Evolutionary conservation across 2,797 vertebrate species (phyloP).

Genomic region (Xiphophorus birchmanni): DNA sequence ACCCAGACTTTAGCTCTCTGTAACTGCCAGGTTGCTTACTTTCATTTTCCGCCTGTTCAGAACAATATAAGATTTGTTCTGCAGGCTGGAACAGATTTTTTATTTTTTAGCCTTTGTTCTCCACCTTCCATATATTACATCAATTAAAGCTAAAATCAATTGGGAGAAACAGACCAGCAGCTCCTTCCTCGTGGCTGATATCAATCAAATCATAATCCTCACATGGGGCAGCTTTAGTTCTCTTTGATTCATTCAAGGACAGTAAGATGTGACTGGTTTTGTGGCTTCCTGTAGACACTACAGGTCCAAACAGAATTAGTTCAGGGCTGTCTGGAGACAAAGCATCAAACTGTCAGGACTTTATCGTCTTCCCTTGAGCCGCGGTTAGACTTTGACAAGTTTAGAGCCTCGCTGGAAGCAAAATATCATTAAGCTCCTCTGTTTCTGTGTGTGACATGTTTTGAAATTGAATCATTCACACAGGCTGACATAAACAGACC

Average conservation of each 20-base stretch:
- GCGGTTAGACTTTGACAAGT: conserved; percentile 21
- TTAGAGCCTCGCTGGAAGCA: not conserved
- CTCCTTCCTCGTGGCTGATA: not conserved
- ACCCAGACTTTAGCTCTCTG: not conserved
- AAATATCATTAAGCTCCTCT: conserved; percentile 22
- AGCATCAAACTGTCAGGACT: conserved; percentile 16
- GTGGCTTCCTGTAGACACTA: conserved; percentile 16
- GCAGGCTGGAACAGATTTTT: not conserved
- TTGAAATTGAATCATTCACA: conserved; percentile 46
- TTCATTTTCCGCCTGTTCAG: not conserved
- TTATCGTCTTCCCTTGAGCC: conserved; percentile 12
- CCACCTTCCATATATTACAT: not conserved
- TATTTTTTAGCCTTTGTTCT: too few species aligned
- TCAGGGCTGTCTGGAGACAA: conserved; percentile 3
- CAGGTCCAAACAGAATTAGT: conserved; percentile 25
- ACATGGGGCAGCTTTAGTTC: not conserved
- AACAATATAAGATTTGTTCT: not conserved
- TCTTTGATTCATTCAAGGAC: not conserved
- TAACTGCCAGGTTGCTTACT: not conserved
- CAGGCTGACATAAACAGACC: conserved; percentile 11
- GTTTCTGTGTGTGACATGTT: conserved; percentile 53
- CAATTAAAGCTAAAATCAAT: not conserved
- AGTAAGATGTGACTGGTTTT: conserved; percentile 34
- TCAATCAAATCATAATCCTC: conserved; percentile 20
- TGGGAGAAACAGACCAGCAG: not conserved